Base-by-base conservation (phyloP, 2,797 vertebrate genomes). In the Harpagifer antarcticus region DNA sequence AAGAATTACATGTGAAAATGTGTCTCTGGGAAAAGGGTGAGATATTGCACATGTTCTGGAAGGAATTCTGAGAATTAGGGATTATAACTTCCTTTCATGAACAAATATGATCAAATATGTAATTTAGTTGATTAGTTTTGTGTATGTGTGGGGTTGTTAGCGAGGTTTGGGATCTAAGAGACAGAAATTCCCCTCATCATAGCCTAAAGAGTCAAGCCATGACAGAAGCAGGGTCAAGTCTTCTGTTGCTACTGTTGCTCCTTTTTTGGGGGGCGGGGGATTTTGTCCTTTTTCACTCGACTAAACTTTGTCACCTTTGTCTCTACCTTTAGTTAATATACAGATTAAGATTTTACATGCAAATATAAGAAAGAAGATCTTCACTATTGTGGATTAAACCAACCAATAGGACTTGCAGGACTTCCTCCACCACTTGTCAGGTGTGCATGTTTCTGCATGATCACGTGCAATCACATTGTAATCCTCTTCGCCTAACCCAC, bases 81-180 rank as follows among this genome's bases (percentile, higher is more conserved):
- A 37, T 52, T 76, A 7, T 68, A 14, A 53, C 57, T 13, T 57
- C 13, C 15, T 76, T 82, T 69, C 3, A 50, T 40, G 5, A 68
- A 66, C 4, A 50, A 84, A 77, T 72, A 42, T 67, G 54, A 84
- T 71, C 13, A 58, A 77, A 68, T 84, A 55, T 3, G 10, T 49
- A 76, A 62, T 40, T 74, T 2, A 12, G 23, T 43, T 74, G 54
- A 44, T 64, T 64, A 23, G 19, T 45, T 59, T 3, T 23, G 31
- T 13, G 16, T 23, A 8, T 64, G 8, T 55, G 20, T 50, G 33
- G 33, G 50, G 71, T 50, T 44, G 4, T 58, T 40, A 7, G 37
- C 58, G 40, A 44, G 23, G 62, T 56, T 61, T 63, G 48, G 44
- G 64, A 33, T 40, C 55, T 0, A 3, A 15, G 13, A 14, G 17